A percentile compares a stretch with the other conserved stretches of the same genome.
These are phyloP conservation scores for Tringa solitaria DNA, from an alignment of 2,113 vertebrate species.

Conservation along the genomic window DNA sequence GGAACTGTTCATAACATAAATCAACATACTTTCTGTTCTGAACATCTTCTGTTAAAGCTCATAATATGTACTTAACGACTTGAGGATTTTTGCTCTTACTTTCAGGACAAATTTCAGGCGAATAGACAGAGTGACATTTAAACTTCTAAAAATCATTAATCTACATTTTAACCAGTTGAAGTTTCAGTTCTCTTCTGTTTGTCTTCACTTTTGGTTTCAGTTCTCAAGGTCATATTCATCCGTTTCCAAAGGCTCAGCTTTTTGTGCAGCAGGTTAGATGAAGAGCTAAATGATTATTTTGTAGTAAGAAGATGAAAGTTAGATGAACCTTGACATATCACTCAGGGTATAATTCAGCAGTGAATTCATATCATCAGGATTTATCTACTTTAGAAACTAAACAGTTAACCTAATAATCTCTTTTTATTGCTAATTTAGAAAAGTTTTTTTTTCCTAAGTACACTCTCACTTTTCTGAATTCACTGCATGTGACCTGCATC, in stretches of 20 bases:
- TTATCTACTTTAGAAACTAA: slow-evolving; percentile 77
- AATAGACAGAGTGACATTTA: slow-evolving; percentile 46
- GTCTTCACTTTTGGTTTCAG: slow-evolving; percentile 21
- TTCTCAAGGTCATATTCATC: slow-evolving; percentile 66
- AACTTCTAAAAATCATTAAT: slow-evolving; percentile 67
- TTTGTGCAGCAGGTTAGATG: slow-evolving; percentile 46
- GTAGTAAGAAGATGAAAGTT: slow-evolving; percentile 68
- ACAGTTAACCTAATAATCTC: slow-evolving; percentile 80
- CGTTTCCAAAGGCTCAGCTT: slow-evolving; percentile 33
- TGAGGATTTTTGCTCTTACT: slow-evolving; percentile 8
- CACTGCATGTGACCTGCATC: slow-evolving; percentile 75
- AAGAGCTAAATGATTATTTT: slow-evolving; percentile 65
- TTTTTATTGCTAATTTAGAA: slow-evolving; percentile 80
- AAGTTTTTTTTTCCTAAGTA: slow-evolving; percentile 67
- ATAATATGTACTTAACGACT: slow-evolving; percentile 17
- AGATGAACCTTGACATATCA: slow-evolving; percentile 73
- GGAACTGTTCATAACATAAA: slow-evolving; percentile 31
- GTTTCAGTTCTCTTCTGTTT: slow-evolving; percentile 34
- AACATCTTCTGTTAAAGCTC: slow-evolving; percentile 45
- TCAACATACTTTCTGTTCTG: slow-evolving; percentile 23
- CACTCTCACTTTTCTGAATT: slow-evolving; percentile 79
- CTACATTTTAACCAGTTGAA: slow-evolving; percentile 61
- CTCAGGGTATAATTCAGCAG: slow-evolving; percentile 57
- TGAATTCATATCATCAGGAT: slow-evolving; percentile 68
- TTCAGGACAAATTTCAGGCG: slow-evolving; percentile 56